Base-by-base conservation (phyloP, 2,888 invertebrate species). In the Drosophila meridiana region DNA sequence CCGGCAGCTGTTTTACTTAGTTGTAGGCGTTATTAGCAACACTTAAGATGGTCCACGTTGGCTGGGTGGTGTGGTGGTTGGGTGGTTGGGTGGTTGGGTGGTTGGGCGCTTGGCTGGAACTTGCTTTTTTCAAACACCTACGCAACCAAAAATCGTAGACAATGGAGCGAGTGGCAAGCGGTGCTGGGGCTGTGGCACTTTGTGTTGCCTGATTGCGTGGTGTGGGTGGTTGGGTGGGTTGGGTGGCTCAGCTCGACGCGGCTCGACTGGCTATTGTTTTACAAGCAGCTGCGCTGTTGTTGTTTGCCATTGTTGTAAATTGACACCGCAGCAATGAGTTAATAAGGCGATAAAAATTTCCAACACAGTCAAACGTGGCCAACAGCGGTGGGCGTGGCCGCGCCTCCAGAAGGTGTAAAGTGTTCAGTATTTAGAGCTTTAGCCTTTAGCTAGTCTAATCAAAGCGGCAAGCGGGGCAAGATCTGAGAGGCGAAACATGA, bases 281-380 rank as follows among this genome's bases (percentile, higher is more conserved):
- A 74, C 59, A 71, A 36, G 42, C 70, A 73, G 69, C 68, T 68
- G 79, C 62, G 40, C 9, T 61, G 66, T 60, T 73, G 64, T 55
- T 66, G 55, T 68, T 63, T 68, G 73, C 56, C 72, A 69, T 81
- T 80, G 76, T 84, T 84, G 90, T 89, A 91, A 91, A 91, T 92
- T 91, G 92, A 91, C 91, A 91, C 91, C 91, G 66, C 91, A 88
- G 82, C 91, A 91, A 91, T 91, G 90, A 91, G 91, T 92, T 91
- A 91, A 92, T 92, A 91, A 91, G 90, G 88, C 91, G 84, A 91
- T 91, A 84, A 88, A 83, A 82, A 76, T 67, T 71, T 80, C 76
- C 78, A 76, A 28, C 59, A 50, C 42, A 38, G 47, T 5, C 42
- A 48, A 58, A 50, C 45, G 38, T 47, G 28, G 34, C 36, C 34